Evolutionary conservation across 2,888 invertebrate species (phyloP), one percentile per base, ranked within the genome.

Genomic region (Ramazzottius varieornatus): DNA sequence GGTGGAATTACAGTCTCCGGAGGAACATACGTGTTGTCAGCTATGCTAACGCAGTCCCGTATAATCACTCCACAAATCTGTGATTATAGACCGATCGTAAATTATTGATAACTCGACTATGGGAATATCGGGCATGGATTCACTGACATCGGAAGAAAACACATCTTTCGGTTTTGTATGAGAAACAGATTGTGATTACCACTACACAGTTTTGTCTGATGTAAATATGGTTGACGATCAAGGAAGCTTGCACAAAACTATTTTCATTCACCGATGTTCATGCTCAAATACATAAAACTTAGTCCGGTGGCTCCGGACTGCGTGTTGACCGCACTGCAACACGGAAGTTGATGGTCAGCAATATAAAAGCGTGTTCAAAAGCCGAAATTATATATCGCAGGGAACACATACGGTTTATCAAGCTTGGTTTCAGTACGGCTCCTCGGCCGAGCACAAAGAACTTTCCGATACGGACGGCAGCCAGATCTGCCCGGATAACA

Each of bases 131-230:
- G n/a, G n/a, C n/a, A n/a, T n/a, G n/a, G n/a, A n/a, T n/a, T n/a
- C n/a, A n/a, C n/a, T n/a, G n/a, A n/a, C n/a, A n/a, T n/a, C n/a
- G n/a, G n/a, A n/a, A n/a, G n/a, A n/a, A n/a, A n/a, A n/a, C n/a
- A n/a, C n/a, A n/a, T n/a, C n/a, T n/a, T n/a, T n/a, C n/a, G n/a
- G n/a, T n/a, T n/a, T n/a, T n/a, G n/a, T n/a, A n/a, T n/a, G n/a
- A n/a, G n/a, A n/a, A n/a, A n/a, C n/a, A n/a, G n/a, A n/a, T n/a
- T n/a, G 1, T 66, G 73, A 73, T 82, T 82, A 92, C 93, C 76
- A 98, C 91, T 20, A 96, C 88, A 72, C 90, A 93, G 81, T 94
- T 89, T 75, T 92, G 92, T 67, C 98, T 98, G 72, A 98, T 93
- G 74, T 96, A 89, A 33, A 96, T 92, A 78, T 88, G 94, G 20